Conservation (phyloP, 2,797 vertebrate genomes). For the Myoxocephalus aenaeus region DNA sequence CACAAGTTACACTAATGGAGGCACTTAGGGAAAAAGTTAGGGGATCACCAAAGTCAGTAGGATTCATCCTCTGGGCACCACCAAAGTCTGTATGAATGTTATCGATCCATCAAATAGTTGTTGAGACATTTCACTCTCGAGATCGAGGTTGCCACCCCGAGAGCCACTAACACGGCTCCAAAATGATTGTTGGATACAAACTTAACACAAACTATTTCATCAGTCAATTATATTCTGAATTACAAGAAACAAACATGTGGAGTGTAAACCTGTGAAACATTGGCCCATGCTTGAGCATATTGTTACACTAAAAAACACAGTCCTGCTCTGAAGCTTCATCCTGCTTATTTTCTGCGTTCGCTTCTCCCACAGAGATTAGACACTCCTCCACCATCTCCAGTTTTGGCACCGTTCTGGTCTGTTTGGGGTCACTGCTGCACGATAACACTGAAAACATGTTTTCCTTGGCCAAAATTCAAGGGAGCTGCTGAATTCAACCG, state of each 20-base stretch:
- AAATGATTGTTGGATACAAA: background rate
- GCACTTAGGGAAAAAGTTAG: too few relatives aligned
- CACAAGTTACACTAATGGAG: too few relatives aligned
- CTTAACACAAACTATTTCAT: background rate
- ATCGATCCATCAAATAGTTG: too few relatives aligned
- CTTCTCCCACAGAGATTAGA: constrained; percentile 10
- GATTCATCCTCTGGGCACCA: too few relatives aligned
- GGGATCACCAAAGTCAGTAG: too few relatives aligned
- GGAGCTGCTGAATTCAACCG: constrained; percentile 24
- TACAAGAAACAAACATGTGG: background rate
- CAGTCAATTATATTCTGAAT: background rate
- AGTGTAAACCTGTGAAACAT: background rate
- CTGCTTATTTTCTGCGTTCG: constrained; percentile 11
- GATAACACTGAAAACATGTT: constrained; percentile 40
- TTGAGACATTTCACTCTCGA: background rate
- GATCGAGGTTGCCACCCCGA: background rate
- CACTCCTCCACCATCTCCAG: constrained; percentile 4
- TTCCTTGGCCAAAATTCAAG: constrained; percentile 36
- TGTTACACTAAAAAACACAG: constrained; percentile 1
- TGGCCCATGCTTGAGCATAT: background rate
- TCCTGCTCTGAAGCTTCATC: background rate
- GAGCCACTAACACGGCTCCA: fast-evolving
- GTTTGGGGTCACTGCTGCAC: constrained; percentile 11
- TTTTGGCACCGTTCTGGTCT: constrained; percentile 17
- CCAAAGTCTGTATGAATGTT: too few relatives aligned